Evolutionary conservation across 2,797 vertebrate genomes (phyloP).

Genomic region (Lagocephalus sceleratus): DNA sequence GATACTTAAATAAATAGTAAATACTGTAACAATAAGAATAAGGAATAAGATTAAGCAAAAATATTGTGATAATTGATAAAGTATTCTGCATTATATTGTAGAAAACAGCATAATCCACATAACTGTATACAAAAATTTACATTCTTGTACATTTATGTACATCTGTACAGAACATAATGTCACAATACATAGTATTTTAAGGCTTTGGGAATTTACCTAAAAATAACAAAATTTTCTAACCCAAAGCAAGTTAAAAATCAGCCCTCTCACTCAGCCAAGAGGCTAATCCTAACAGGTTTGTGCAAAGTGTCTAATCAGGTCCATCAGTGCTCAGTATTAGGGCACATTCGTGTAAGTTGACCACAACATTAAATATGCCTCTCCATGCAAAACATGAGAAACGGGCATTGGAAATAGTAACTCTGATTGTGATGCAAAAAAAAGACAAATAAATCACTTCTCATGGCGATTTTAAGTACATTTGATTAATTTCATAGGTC

Average conservation of each 20-base stretch:
- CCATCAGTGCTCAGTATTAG: constrained; percentile 76
- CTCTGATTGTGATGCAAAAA: constrained; percentile 40
- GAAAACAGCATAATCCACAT: constrained; percentile 73
- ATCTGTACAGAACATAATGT: constrained; percentile 77
- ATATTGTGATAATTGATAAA: constrained; percentile 64
- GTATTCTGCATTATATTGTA: constrained; percentile 69
- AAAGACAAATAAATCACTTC: constrained; percentile 37
- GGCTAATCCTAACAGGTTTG: constrained; percentile 74
- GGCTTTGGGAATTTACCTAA: constrained; percentile 71
- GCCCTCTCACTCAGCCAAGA: constrained; percentile 56
- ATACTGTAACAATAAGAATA: constrained; percentile 80
- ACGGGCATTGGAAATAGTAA: constrained; percentile 46
- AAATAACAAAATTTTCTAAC: constrained; percentile 50
- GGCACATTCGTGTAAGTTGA: constrained; percentile 66
- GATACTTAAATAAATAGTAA: constrained; percentile 81
- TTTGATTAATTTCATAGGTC: constrained; percentile 31
- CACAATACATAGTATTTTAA: constrained; percentile 85
- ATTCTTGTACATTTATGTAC: constrained; percentile 80
- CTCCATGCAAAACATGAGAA: constrained; percentile 39
- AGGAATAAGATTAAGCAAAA: constrained; percentile 69
- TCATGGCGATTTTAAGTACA: constrained; percentile 29
- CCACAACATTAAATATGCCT: constrained; percentile 65
- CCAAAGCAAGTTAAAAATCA: constrained; percentile 72
- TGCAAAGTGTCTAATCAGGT: constrained; percentile 80
- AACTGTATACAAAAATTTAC: constrained; percentile 78